Conservation (phyloP, 2,113 vertebrate genomes). For the Gymnogyps californianus region DNA sequence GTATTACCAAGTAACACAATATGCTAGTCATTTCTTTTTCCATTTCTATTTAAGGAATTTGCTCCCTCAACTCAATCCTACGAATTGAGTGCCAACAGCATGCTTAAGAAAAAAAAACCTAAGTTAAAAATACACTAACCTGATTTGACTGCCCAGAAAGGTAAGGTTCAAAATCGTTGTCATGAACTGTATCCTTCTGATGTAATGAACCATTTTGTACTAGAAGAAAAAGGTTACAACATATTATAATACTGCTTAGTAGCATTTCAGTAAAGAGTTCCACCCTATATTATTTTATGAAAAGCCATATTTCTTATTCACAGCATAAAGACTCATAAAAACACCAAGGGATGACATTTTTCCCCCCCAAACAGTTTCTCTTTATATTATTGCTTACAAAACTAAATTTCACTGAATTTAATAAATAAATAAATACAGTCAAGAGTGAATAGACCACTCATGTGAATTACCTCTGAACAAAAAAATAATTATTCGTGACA, state of each 20-base stretch:
- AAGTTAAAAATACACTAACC: constrained; percentile 76
- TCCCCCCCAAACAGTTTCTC: not conserved
- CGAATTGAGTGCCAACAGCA: not conserved
- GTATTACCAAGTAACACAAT: constrained; percentile 33
- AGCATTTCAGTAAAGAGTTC: not conserved
- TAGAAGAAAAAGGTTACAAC: constrained; percentile 70
- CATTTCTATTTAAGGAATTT: constrained; percentile 55
- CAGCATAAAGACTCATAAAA: not conserved
- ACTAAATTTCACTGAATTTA: not conserved
- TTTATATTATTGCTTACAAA: not conserved
- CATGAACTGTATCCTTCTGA: constrained; percentile 92
- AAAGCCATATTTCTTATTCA: not conserved
- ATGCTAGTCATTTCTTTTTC: constrained; percentile 21
- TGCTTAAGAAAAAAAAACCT: not conserved
- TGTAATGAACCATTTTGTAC: constrained; percentile 97
- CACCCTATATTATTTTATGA: not conserved
- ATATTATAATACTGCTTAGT: not conserved
- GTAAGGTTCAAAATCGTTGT: constrained; percentile 95
- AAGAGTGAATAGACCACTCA: not conserved
- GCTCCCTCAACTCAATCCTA: constrained; percentile 39
- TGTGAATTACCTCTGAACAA: not conserved
- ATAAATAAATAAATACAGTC: not conserved
- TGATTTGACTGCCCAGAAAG: constrained; percentile 93
- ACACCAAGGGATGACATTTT: not conserved
- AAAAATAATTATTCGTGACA: not conserved